Percentiles rank a stretch among this genome's conserved stretches.
Conservation (phyloP, 2,113 vertebrate species). For the Genyomyrus donnyi region DNA sequence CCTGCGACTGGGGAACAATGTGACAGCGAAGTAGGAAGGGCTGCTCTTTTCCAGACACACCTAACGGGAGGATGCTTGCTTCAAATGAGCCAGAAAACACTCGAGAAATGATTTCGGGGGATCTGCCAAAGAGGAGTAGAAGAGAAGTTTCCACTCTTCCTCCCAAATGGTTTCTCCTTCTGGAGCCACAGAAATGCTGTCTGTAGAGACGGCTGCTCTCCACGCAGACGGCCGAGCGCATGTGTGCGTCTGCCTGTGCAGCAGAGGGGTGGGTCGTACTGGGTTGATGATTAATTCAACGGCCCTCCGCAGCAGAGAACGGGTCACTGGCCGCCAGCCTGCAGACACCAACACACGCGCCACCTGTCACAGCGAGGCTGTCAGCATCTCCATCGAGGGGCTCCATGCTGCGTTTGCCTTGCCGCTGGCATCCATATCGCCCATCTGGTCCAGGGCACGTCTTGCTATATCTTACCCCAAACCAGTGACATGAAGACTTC, state of each 20-base stretch:
- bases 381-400: background rate
- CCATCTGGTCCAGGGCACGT: background rate
- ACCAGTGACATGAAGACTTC: background rate
- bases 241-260: background rate
- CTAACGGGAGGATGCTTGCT: background rate
- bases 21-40: constrained; percentile 8
- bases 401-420: background rate
- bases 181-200: background rate
- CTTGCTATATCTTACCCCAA: background rate
- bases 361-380: background rate
- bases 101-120: background rate
- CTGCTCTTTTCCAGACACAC: background rate
- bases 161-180: background rate
- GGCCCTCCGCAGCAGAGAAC: background rate
- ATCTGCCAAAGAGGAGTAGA: background rate
- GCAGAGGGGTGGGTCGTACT: background rate
- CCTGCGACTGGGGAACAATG: constrained; percentile 32
- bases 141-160: background rate
- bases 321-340: background rate
- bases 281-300: constrained; percentile 16
- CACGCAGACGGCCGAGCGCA: background rate
- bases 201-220: background rate
- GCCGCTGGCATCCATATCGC: background rate
- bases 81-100: constrained; percentile 14
- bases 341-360: background rate